A percentile compares a stretch with the other conserved stretches of the same genome.
Conservation (phyloP, 2,888 invertebrate genomes). For the Punctoribates punctum region DNA sequence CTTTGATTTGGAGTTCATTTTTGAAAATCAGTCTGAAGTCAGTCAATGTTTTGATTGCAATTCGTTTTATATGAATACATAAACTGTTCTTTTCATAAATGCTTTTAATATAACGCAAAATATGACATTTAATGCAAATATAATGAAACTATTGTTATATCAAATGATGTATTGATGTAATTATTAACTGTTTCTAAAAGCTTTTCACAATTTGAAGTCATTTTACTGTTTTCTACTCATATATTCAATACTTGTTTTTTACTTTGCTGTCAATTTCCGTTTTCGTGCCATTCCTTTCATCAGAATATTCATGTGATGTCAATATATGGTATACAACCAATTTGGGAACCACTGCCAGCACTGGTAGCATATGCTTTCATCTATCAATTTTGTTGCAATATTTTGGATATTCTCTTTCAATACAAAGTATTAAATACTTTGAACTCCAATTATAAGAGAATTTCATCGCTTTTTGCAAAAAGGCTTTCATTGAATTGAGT, state of each 20-base stretch:
- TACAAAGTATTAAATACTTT: no score
- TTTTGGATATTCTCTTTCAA: not conserved
- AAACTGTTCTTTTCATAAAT: not conserved
- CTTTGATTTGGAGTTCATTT: not conserved
- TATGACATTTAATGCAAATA: not conserved
- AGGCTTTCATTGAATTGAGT: no score
- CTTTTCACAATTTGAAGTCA: not conserved
- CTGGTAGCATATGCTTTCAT: not conserved
- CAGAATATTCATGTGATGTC: slow-evolving; percentile 7
- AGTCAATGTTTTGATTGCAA: not conserved
- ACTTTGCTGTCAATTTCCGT: slow-evolving; percentile 20
- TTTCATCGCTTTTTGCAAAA: no score
- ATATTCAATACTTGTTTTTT: not conserved
- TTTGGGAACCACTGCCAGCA: not conserved
- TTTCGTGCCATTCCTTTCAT: slow-evolving; percentile 22
- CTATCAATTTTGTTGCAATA: no score
- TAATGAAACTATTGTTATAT: not conserved
- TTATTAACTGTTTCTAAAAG: slow-evolving; percentile 3
- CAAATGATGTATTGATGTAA: not conserved
- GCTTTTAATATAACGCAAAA: not conserved
- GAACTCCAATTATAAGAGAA: no score
- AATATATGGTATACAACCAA: no score
- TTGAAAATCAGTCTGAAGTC: not conserved
- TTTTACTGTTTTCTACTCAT: not conserved
- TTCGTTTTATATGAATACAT: not conserved